Conservation (phyloP, 2,797 vertebrate genomes). For the Eulemur rubriventer region DNA sequence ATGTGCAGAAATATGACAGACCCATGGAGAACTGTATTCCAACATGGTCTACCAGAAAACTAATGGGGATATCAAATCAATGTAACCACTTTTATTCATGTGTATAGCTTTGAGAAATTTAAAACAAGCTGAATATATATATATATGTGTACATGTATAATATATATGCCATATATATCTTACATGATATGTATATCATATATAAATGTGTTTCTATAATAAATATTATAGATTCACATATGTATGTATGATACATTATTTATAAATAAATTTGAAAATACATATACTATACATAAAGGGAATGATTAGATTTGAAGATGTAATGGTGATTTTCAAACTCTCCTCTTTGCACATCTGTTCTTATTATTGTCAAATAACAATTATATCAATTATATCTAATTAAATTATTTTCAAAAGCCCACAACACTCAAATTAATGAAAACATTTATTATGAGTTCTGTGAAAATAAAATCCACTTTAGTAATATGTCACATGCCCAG, state of each 20-base stretch:
- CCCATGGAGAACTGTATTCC: not conserved
- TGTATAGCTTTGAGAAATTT: not conserved
- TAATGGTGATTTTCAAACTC: not conserved
- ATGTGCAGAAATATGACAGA: not conserved
- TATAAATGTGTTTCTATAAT: not conserved
- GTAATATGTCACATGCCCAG: conserved; percentile 22
- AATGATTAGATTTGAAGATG: not conserved
- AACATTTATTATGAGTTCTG: not conserved
- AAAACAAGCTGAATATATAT: not conserved
- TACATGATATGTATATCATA: not conserved
- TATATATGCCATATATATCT: not conserved
- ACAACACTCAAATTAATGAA: conserved; percentile 30
- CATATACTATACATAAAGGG: not conserved
- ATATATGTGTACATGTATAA: not conserved
- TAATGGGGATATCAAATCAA: not conserved
- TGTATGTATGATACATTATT: not conserved
- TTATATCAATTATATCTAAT: conserved; percentile 50
- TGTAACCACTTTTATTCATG: not conserved
- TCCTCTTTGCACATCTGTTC: not conserved
- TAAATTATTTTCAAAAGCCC: conserved; percentile 51
- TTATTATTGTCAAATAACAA: conserved; percentile 31
- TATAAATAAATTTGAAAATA: not conserved
- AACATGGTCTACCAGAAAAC: not conserved
- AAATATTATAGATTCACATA: not conserved
- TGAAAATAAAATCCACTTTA: conserved; percentile 43